Conservation (phyloP, 2,888 invertebrate genomes). For the Seira sanloemensis region DNA sequence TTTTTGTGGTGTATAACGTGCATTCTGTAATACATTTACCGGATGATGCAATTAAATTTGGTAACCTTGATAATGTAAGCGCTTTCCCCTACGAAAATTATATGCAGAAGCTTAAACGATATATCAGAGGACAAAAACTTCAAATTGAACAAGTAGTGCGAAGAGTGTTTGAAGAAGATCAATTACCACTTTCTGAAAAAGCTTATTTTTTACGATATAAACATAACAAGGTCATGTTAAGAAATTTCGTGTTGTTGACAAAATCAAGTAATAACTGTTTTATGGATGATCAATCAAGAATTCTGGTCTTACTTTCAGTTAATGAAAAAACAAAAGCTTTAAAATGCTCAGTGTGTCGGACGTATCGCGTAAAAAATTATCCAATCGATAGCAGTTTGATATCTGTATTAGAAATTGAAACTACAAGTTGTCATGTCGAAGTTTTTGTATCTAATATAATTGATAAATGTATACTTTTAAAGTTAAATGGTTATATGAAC, state of each 20-base stretch:
- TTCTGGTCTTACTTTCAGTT: background rate
- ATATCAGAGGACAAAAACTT: slow-evolving; percentile 11
- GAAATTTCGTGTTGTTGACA: background rate
- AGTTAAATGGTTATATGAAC: background rate
- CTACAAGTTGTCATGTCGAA: background rate
- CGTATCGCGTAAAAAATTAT: background rate
- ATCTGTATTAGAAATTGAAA: background rate
- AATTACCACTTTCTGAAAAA: background rate
- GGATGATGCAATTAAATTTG: slow-evolving; percentile 13
- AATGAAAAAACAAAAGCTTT: background rate
- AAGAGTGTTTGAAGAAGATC: background rate
- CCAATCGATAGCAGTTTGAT: background rate
- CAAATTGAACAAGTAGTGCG: slow-evolving; percentile 12
- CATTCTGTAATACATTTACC: slow-evolving; percentile 24
- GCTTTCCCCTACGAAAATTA: slow-evolving; percentile 39
- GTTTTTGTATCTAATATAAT: background rate
- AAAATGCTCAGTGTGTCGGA: background rate
- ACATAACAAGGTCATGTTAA: background rate
- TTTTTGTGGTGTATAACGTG: slow-evolving; percentile 9
- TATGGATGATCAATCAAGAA: slow-evolving; percentile 5
- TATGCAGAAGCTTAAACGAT: slow-evolving; percentile 31
- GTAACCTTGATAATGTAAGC: slow-evolving; percentile 22
- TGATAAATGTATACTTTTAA: background rate
- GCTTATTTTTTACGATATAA: background rate
- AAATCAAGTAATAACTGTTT: slow-evolving; percentile 17